phyloP scores from a whole-genome alignment of 2,797 vertebrate genomes.

The Karalla daura region DNA sequence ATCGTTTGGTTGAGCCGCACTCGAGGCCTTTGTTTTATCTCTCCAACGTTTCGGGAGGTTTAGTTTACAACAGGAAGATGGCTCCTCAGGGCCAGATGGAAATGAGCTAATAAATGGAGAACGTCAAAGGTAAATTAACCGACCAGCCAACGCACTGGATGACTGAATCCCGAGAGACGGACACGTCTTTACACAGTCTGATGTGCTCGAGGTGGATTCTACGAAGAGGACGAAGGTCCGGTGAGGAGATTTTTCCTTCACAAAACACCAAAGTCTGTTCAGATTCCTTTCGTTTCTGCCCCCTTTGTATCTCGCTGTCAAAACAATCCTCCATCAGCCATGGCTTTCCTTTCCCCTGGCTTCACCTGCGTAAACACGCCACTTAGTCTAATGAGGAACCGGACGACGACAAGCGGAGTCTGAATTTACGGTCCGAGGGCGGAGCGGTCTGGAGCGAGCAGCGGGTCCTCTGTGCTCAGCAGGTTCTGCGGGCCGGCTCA shows the following conservation, averaged over 20 bases:
- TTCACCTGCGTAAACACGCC: slow-evolving; percentile 9
- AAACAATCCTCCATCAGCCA: background rate
- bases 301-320: background rate
- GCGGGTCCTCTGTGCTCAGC: slow-evolving; percentile 36
- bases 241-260: background rate
- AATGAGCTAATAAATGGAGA: no score
- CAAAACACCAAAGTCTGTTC: background rate
- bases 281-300: background rate
- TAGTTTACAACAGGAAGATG: no score
- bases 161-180: no score
- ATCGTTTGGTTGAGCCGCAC: no score
- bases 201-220: background rate
- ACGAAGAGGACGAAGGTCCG: background rate
- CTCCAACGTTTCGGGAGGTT: no score
- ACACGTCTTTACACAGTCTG: background rate
- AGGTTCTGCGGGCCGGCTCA: background rate
- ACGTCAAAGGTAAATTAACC: no score
- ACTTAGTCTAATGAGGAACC: slow-evolving; percentile 55
- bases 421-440: slow-evolving; percentile 37
- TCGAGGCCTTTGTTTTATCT: no score
- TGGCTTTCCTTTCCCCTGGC: background rate
- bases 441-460: slow-evolving; percentile 33
- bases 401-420: slow-evolving; percentile 43
- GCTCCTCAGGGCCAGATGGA: no score
- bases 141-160: no score